phyloP scores from a whole-genome alignment of 2,113 vertebrate species.

The Azemiops feae region DNA sequence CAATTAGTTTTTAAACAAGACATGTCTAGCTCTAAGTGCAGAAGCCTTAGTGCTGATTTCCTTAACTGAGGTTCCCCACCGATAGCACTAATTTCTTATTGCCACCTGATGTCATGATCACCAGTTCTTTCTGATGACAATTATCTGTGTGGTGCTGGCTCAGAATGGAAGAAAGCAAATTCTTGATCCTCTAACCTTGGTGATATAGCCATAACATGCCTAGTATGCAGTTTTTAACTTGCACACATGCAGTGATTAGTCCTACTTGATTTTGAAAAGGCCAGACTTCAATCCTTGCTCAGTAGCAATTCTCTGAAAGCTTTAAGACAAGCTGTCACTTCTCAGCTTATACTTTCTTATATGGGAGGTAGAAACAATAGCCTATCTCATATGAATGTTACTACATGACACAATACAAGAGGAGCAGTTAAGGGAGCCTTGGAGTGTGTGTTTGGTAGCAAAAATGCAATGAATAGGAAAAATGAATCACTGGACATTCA shows the following conservation, averaged over 20 bases:
- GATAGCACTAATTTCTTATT: neutral
- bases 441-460: neutral
- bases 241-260: neutral
- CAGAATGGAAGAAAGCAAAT: neutral
- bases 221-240: neutral
- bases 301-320: neutral
- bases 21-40: neutral
- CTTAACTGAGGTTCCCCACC: neutral
- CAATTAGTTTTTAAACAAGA: neutral
- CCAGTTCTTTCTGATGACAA: neutral
- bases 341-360: neutral
- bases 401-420: neutral
- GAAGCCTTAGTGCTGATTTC: neutral
- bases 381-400: neutral
- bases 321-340: neutral
- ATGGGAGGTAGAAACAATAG: neutral
- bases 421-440: no score
- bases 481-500: neutral
- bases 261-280: neutral
- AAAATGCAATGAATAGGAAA: neutral
- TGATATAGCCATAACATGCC: neutral
- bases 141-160: neutral
- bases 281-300: neutral
- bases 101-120: neutral
- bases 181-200: neutral